Conservation (phyloP, 2,113 vertebrate species). For the Mus musculus region GRCm39 chr7:14206001-14206500, state of each 20-base stretch:
- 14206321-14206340: not conserved
- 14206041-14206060: not conserved
- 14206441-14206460: not conserved
- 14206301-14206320: not conserved
- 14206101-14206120: not conserved
- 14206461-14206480: not conserved
- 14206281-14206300: not conserved
- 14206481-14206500: not conserved
- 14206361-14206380: not conserved
- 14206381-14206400: not conserved
- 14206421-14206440: not conserved
- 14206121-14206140: not conserved
- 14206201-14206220: not conserved
- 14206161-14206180: too few relatives aligned
- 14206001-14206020: too few relatives aligned
- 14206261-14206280: not conserved
- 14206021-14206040: not conserved
- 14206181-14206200: not conserved
- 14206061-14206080: not conserved
- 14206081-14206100: not conserved
- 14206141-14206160: not conserved
- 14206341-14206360: not conserved
- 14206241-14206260: not conserved
- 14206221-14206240: not conserved
- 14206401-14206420: not conserved